Percentiles rank a stretch among this genome's conserved stretches.
Conservation (phyloP, 35 echinoderm and acorn worm species). For the Ptychodera flava region DNA sequence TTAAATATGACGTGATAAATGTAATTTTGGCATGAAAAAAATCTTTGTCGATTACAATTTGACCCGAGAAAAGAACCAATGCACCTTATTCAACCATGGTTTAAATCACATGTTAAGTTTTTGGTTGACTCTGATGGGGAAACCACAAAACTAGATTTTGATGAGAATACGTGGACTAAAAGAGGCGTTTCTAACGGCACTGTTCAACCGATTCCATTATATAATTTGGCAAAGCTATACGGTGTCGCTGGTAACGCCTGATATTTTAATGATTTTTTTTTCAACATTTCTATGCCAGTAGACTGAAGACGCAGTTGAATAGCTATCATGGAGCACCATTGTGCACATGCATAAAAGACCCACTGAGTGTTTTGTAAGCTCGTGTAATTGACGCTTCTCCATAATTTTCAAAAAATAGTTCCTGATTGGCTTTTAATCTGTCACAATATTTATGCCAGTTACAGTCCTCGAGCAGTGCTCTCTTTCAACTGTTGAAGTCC, state of each 20-base stretch:
- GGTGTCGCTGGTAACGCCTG: background rate
- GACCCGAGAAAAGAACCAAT: too few relatives aligned
- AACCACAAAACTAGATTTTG: constrained; percentile 1
- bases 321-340: background rate
- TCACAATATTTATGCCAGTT: background rate
- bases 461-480: too few relatives aligned
- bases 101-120: too few relatives aligned
- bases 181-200: background rate
- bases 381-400: background rate
- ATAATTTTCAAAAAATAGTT: background rate
- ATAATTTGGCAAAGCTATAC: background rate
- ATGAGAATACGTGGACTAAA: background rate
- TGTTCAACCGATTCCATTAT: background rate
- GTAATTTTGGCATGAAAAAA: too few relatives aligned
- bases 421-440: background rate
- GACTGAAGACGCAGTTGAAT: background rate
- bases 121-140: too few relatives aligned
- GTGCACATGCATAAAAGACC: background rate
- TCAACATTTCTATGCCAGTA: background rate
- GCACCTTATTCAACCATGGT: too few relatives aligned
- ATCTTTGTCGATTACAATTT: too few relatives aligned
- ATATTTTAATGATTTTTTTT: background rate
- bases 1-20: too few relatives aligned
- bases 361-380: background rate
- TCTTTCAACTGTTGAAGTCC: too few relatives aligned